Percentiles rank a stretch among this genome's conserved stretches.
Evolutionary conservation across 2,888 invertebrate genomes (phyloP).

Genomic region (Apantesis nais): DNA sequence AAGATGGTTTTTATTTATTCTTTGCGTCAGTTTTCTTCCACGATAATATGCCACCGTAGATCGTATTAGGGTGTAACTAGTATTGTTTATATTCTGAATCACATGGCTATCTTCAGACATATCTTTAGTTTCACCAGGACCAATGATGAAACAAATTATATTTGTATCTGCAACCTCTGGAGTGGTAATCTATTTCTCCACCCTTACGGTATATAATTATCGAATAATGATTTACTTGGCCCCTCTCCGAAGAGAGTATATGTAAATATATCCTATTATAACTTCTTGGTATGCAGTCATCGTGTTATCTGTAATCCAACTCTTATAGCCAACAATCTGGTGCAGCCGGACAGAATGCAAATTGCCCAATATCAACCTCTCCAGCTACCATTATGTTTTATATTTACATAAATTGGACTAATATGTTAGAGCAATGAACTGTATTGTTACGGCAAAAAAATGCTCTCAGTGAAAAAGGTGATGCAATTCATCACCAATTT

Average conservation of each 20-base stretch:
- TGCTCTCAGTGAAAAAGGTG: not conserved
- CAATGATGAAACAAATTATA: not conserved
- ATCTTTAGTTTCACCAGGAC: too few species aligned
- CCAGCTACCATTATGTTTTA: conserved; percentile 2
- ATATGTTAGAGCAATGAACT: conserved; percentile 18
- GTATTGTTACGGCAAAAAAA: conserved; percentile 5
- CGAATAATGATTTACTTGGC: not conserved
- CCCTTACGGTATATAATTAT: not conserved
- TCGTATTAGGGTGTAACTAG: too few species aligned
- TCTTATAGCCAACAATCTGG: conserved; percentile 17
- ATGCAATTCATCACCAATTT: not conserved
- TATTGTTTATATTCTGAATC: too few species aligned
- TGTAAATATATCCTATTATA: not conserved
- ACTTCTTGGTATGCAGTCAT: conserved; percentile 33
- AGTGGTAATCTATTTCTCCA: too few species aligned
- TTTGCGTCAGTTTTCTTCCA: too few species aligned
- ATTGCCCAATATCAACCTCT: conserved; percentile 26
- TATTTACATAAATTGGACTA: conserved; percentile 5
- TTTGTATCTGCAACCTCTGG: not conserved
- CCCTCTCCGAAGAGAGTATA: not conserved
- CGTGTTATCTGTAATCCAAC: conserved; percentile 21
- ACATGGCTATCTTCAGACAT: too few species aligned
- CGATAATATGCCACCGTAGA: too few species aligned
- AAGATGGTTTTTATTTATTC: too few species aligned
- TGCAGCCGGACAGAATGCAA: conserved; percentile 33